phyloP scores from a whole-genome alignment of 35 echinoderm and acorn worm species.

The Hemicentrotus pulcherrimus region DNA sequence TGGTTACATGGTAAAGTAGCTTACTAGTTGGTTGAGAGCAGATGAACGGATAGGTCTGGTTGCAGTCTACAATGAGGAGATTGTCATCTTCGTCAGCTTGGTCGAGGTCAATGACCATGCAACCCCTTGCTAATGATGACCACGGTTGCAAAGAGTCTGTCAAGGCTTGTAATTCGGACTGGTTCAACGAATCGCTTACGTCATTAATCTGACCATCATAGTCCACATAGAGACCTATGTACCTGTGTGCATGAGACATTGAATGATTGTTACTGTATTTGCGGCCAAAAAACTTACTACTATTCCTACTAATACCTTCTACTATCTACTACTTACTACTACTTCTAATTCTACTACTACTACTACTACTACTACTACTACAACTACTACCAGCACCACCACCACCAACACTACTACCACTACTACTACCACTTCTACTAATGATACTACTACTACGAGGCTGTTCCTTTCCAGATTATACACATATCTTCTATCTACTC shows the following conservation, averaged over 20 bases:
- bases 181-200: not conserved
- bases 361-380: not conserved
- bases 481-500: no score
- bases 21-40: not conserved
- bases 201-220: not conserved
- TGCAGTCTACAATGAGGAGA: not conserved
- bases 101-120: conserved; percentile 19
- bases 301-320: not conserved
- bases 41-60: not conserved
- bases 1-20: not conserved
- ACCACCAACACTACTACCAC: no score
- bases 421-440: no score
- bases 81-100: not conserved
- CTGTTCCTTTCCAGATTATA: no score
- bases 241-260: not conserved
- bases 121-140: not conserved
- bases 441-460: no score
- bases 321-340: not conserved
- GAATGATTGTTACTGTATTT: not conserved
- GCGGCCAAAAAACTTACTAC: not conserved
- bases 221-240: not conserved
- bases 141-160: not conserved
- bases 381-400: not conserved
- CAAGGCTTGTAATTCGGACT: not conserved
- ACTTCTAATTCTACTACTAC: conserved; percentile 24